These are phyloP conservation scores for Gracilinanus agilis DNA, from an alignment of 2,113 vertebrate species.

Conservation along the genomic window DNA sequence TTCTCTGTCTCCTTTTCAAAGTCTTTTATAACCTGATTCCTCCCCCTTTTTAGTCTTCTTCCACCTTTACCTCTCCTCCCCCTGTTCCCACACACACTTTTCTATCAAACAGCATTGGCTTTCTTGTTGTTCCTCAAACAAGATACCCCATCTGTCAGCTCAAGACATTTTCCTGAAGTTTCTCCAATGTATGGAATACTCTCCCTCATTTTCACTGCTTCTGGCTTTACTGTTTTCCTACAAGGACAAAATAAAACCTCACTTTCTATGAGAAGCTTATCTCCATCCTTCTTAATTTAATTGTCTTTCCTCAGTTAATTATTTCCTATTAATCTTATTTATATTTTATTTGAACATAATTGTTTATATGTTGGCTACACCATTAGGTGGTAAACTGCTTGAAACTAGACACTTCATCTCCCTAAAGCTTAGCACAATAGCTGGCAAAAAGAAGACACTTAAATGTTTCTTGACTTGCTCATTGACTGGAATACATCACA, in stretches of 20 bases:
- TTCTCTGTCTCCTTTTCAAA: not conserved
- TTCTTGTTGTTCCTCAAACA: not conserved
- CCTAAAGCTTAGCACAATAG: not conserved
- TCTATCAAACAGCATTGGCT: not conserved
- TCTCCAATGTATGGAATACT: not conserved
- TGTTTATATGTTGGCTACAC: not conserved
- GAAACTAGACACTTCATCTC: not conserved
- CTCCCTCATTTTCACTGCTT: not conserved
- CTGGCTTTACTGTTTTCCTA: not conserved
- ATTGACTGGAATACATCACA: not conserved
- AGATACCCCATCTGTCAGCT: not conserved
- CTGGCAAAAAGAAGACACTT: not conserved
- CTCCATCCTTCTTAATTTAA: not conserved
- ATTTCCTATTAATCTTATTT: not conserved
- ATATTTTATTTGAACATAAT: not conserved
- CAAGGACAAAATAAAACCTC: not conserved
- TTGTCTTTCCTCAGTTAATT: not conserved
- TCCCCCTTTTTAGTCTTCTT: not conserved
- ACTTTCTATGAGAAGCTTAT: not conserved
- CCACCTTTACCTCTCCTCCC: not conserved
- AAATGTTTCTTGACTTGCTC: not conserved
- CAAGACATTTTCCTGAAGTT: not conserved
- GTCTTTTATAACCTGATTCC: not conserved
- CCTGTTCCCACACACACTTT: not conserved
- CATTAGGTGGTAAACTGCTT: not conserved